phyloP scores from a whole-genome alignment of 2,797 vertebrate species.

The Ptychadena robeensis region DNA sequence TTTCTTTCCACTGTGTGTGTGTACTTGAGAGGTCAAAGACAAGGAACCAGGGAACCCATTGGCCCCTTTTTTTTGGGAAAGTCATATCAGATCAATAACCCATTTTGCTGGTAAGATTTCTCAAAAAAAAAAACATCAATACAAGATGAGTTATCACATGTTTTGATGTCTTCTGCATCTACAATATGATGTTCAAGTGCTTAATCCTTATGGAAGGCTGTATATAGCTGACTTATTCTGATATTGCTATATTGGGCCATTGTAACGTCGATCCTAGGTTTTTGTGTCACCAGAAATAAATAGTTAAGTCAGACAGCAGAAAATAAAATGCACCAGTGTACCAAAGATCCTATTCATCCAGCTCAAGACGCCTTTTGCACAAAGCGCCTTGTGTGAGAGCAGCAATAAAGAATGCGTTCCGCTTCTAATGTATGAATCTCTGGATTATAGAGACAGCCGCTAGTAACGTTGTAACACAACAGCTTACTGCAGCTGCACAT shows the following conservation, averaged over 20 bases:
- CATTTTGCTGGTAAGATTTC: too few species aligned
- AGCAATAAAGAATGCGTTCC: conserved; percentile 5
- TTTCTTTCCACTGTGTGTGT: too few species aligned
- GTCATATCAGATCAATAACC: too few species aligned
- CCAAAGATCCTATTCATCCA: conserved; percentile 14
- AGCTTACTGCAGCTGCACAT: conserved; percentile 33
- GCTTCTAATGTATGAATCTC: conserved; percentile 11
- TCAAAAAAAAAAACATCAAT: too few species aligned
- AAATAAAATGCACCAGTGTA: background rate
- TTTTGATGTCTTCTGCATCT: background rate
- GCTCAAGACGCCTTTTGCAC: conserved; percentile 12
- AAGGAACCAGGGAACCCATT: too few species aligned
- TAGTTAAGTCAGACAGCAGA: background rate
- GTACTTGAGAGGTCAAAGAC: too few species aligned
- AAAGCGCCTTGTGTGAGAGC: conserved; percentile 47
- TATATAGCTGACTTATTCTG: background rate
- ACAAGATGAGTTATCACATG: too few species aligned
- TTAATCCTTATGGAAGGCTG: background rate
- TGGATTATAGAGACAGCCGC: conserved; percentile 33
- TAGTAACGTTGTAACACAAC: conserved; percentile 22
- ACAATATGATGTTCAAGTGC: background rate
- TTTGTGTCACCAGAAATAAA: background rate
- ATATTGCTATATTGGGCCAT: background rate
- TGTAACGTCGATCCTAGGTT: background rate
- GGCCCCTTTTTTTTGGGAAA: too few species aligned